Base-by-base conservation (phyloP, 1,140 invertebrate species). In the Trichonephila clavipes region DNA sequence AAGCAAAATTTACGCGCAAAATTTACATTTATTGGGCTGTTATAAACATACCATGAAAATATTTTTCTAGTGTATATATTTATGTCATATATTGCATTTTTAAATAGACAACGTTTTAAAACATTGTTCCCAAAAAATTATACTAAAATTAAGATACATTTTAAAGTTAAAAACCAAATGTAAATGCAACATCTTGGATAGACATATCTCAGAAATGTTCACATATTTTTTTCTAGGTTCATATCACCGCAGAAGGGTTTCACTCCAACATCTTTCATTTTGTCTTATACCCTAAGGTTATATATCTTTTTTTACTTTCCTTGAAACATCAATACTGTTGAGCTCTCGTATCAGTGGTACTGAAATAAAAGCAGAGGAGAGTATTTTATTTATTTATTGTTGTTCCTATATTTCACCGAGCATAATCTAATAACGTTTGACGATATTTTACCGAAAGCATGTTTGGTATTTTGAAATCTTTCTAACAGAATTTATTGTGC, bases 351-450 rank as follows among this genome's bases (percentile, higher is more conserved):
- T 18, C 28, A 40, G 14, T 34, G 72, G 12, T 77, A 19, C 28
- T 16, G 72, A 28, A 77, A 77, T 69, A 69, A 69, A 69, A 69
- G 64, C 24, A n/a, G 21, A 40, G 24, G 10, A 28, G 24, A 69
- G 10, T 12, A 7, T 69, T 69, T 69, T 28, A 69, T 77, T 77
- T 77, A 40, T 77, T 77, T 77, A 12, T 16, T 19, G 34, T 19
- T 77, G 34, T 77, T 77, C 14, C 34, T 3, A 34, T 77, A 77
- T 40, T 77, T 77, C 28, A 7, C 3, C 16, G 28, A 77, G 3
- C 24, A 18, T 77, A 77, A 77, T 77, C 72, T 77, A 77, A 77
- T 77, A 77, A 77, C 28, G 40, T 72, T 77, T 18, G 72, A 40
- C 6, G 72, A 77, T 77, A 34, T 77, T 19, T 28, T 6, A 40